Evolutionary conservation across 2,888 invertebrate genomes (phyloP).

Genomic region (Eumacrocentrus americanus): DNA sequence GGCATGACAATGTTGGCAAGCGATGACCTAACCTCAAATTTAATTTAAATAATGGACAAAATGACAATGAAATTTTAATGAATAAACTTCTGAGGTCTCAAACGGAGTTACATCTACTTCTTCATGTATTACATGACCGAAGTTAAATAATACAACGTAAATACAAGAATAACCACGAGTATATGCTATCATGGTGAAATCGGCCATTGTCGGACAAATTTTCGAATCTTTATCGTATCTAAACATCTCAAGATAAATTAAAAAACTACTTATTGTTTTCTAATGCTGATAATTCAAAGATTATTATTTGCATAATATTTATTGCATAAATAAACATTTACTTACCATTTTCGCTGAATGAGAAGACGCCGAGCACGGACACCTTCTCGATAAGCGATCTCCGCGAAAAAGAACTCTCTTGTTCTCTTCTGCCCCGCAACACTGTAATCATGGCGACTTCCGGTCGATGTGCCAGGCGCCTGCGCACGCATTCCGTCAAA

Average conservation of each 20-base stretch:
- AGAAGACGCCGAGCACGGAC: conserved; percentile 35
- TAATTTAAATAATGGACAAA: too few species aligned
- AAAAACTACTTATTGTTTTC: conserved; percentile 2
- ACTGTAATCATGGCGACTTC: neutral
- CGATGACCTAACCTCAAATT: too few species aligned
- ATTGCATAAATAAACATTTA: conserved; percentile 1
- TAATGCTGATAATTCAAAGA: neutral
- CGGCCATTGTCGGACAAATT: neutral
- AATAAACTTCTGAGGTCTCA: too few species aligned
- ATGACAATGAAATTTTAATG: too few species aligned
- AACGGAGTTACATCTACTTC: too few species aligned
- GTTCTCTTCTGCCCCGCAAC: too few species aligned
- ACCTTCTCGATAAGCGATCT: conserved; percentile 35
- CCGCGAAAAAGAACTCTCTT: conserved; percentile 27
- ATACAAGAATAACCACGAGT: too few species aligned
- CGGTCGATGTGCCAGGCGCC: neutral
- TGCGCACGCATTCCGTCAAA: neutral
- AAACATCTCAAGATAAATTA: conserved; percentile 27
- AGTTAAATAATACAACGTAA: too few species aligned
- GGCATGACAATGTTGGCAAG: too few species aligned
- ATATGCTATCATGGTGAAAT: neutral
- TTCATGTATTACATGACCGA: too few species aligned
- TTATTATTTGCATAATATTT: conserved; percentile 27
- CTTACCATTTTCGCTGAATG: conserved; percentile 38
- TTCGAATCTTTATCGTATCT: conserved; percentile 14